phyloP scores from a whole-genome alignment of 2,888 invertebrate species.

The Thereva nobilitata region DNA sequence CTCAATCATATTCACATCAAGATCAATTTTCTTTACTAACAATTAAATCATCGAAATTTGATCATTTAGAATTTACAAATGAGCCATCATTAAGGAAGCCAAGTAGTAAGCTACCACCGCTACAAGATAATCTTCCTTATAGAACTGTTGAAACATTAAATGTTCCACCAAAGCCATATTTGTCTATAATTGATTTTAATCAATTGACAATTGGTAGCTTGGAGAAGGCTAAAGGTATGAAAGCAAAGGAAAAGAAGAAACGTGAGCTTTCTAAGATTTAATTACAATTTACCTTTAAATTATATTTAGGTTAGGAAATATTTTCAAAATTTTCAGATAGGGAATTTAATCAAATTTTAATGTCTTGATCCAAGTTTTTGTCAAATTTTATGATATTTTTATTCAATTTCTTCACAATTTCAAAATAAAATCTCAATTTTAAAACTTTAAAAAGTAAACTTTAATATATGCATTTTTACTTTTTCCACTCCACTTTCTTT shows the following conservation, averaged over 20 bases:
- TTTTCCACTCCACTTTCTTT: no score
- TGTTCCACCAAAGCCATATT: constrained; percentile 64
- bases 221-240: constrained; percentile 56
- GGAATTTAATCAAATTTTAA: no score
- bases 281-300: no score
- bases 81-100: constrained; percentile 41
- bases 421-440: no score
- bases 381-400: no score
- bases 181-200: constrained; percentile 75
- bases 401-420: no score
- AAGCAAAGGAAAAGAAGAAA: constrained; percentile 15
- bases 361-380: no score
- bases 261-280: no score
- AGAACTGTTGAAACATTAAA: constrained; percentile 49
- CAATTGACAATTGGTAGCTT: constrained; percentile 67
- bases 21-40: constrained; percentile 55
- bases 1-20: constrained; percentile 42
- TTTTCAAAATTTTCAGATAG: not conserved
- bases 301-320: not conserved
- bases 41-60: constrained; percentile 49
- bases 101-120: constrained; percentile 42
- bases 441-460: no score
- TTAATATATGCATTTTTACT: no score
- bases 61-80: constrained; percentile 47
- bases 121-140: constrained; percentile 41